Conservation (phyloP, 1,140 invertebrate species). For the Ceratina japonica region DNA sequence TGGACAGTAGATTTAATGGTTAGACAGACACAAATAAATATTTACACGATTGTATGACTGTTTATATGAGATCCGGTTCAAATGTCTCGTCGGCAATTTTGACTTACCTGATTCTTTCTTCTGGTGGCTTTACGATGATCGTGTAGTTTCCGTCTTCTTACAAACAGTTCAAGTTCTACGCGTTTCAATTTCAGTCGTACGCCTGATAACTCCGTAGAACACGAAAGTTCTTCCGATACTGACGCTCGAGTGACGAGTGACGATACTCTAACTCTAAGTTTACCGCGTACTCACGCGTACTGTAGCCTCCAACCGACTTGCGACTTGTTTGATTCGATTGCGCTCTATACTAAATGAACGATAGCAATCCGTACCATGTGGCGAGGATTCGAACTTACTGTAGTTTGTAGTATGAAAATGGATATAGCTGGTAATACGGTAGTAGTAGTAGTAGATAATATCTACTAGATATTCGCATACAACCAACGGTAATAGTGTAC, state of each 20-base stretch:
- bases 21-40: background rate
- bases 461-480: no score
- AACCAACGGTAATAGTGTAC: background rate
- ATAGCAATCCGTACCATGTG: background rate
- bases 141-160: background rate
- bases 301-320: constrained; percentile 1
- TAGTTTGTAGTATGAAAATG: background rate
- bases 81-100: background rate
- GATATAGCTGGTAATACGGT: no score
- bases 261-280: background rate
- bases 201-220: background rate
- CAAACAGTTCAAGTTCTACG: background rate
- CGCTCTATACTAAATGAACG: background rate
- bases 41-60: background rate
- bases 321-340: background rate
- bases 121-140: background rate
- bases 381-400: background rate
- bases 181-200: background rate
- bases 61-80: background rate
- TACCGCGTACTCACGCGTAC: background rate
- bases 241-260: no score
- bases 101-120: constrained; percentile 15
- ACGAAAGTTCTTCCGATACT: constrained; percentile 35
- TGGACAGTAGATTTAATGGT: background rate
- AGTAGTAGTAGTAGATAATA: no score